Base-by-base conservation (phyloP, 2,888 invertebrate genomes). In the Caenorhabditis zanzibari region DNA sequence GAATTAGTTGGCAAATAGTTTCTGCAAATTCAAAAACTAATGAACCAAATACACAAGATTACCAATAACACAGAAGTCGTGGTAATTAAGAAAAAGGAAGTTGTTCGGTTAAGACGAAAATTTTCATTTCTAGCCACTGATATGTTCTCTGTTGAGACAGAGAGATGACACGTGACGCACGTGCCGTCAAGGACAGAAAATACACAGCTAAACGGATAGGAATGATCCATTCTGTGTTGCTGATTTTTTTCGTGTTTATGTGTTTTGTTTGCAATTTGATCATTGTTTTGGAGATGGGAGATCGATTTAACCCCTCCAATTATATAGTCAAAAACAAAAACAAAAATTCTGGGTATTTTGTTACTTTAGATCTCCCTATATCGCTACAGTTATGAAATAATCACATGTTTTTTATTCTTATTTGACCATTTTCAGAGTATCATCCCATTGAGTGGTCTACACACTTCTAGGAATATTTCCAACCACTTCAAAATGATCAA, bases 101-200 rank as follows among this genome's bases (percentile, higher is more conserved):
- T 38, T 49, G 32, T 28, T 49, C 35, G 32, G 22, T 12, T 66
- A 26, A 52, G 28, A 63, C 41, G 38, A 61, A 26, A 47, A 64
- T 22, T 61, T 35, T 35, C 32, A 68, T 52, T 68, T 68, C 54
- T 52, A 54, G 52, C 38, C 72, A 61, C 54, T 54, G 52, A 54
- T 54, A 54, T 26, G 24, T 59, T 44, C 38, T 52, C 16, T 19
- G 22, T 19, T 3, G 35, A 14, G 69, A 24, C 19, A 22, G 10
- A 32, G 64, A 47, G 16, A 26, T 64, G 63, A 49, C 63, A 64
- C 54, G 74, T 74, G 74, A 74, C 24, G 35, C 75, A 75, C 66
- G 75, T 75, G 64, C 52, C 47, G 75, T 63, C 75, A 75, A 75
- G 66, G 75, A 75, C 75, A 54, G 73, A 63, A 19, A 38, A 5